A percentile compares a stretch with the other conserved stretches of the same genome.
Evolutionary conservation across 2,888 invertebrate genomes (phyloP).

Genomic region (Lasioglossum pauxillum): DNA sequence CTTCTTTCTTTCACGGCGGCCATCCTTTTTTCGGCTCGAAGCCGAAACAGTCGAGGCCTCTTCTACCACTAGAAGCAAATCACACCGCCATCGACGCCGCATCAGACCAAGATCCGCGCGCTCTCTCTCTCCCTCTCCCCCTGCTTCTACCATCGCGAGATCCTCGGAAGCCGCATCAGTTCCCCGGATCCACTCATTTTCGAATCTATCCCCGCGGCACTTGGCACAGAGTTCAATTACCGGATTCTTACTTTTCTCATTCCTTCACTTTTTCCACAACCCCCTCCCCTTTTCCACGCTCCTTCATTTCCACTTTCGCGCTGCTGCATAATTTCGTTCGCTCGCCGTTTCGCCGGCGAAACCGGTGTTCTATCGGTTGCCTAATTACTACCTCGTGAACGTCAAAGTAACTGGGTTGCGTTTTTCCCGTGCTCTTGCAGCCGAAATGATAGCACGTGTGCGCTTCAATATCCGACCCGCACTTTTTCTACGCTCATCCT

Average conservation of each 20-base stretch:
- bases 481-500: neutral
- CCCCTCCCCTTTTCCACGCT: neutral
- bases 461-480: neutral
- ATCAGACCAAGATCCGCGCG: slow-evolving; percentile 17
- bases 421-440: neutral
- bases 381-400: slow-evolving; percentile 23
- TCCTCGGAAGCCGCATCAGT: slow-evolving; percentile 69
- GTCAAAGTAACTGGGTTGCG: slow-evolving; percentile 1
- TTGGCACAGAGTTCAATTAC: slow-evolving; percentile 74
- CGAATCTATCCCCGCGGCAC: slow-evolving; percentile 73
- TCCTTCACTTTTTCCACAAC: slow-evolving; percentile 7
- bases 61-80: slow-evolving; percentile 60
- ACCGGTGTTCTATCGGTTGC: slow-evolving; percentile 10
- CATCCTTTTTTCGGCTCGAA: slow-evolving; percentile 58
- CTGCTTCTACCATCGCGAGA: slow-evolving; percentile 46
- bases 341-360: neutral
- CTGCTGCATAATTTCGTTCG: slow-evolving; percentile 36
- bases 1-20: slow-evolving; percentile 51
- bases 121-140: neutral
- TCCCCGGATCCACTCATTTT: slow-evolving; percentile 76
- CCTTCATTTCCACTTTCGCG: slow-evolving; percentile 28
- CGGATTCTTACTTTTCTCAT: slow-evolving; percentile 44
- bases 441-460: slow-evolving; percentile 1
- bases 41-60: slow-evolving; percentile 57
- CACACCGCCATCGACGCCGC: slow-evolving; percentile 61